phyloP scores from a whole-genome alignment of 2,888 invertebrate species.

The Pegoplata infirma region DNA sequence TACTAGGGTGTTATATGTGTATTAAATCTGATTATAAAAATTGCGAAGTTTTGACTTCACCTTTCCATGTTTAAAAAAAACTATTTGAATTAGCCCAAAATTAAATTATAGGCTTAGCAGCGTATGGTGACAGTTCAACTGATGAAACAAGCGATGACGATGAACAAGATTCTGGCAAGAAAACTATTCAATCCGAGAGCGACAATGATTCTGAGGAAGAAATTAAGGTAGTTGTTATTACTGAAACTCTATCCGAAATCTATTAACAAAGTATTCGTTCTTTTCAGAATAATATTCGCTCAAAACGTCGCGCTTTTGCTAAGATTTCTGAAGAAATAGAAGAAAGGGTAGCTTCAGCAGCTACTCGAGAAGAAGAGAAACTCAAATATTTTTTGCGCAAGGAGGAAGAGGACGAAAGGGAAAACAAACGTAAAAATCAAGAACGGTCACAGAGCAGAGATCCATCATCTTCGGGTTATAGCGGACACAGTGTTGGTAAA shows the following conservation, averaged over 20 bases:
- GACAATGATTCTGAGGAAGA: slow-evolving; percentile 84
- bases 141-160: slow-evolving; percentile 81
- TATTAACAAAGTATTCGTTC: neutral
- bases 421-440: slow-evolving; percentile 51
- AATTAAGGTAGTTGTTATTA: slow-evolving; percentile 86
- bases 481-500: slow-evolving; percentile 62
- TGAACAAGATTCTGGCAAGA: slow-evolving; percentile 62
- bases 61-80: neutral
- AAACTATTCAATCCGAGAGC: slow-evolving; percentile 59
- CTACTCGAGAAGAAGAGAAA: slow-evolving; percentile 79
- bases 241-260: too few relatives aligned
- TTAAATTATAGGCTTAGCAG: slow-evolving; percentile 86
- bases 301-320: slow-evolving; percentile 84
- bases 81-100: slow-evolving; percentile 72
- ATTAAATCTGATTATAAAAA: neutral
- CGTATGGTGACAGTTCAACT: slow-evolving; percentile 84
- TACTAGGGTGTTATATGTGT: neutral
- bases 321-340: slow-evolving; percentile 88
- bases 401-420: slow-evolving; percentile 49
- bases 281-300: slow-evolving; percentile 81
- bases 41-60: neutral
- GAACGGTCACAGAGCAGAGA: slow-evolving; percentile 35
- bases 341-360: slow-evolving; percentile 83
- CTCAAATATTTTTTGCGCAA: slow-evolving; percentile 65
- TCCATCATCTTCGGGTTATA: slow-evolving; percentile 29